Evolutionary conservation across 2,113 vertebrate genomes (phyloP).

Genomic region (Gopherus evgoodei): DNA sequence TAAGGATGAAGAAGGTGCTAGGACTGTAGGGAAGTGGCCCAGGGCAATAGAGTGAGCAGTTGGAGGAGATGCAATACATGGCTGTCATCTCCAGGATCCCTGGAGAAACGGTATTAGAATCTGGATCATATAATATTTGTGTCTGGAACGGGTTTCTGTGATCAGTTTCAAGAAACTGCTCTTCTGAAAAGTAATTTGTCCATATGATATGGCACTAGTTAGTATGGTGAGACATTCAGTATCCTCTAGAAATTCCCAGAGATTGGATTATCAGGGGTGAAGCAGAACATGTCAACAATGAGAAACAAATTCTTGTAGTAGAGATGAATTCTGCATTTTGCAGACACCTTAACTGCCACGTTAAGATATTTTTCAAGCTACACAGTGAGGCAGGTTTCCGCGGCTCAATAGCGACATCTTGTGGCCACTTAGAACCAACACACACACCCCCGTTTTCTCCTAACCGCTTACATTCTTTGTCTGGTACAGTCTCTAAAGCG

Average conservation of each 20-base stretch:
- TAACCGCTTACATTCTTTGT: not conserved
- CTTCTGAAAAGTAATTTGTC: not conserved
- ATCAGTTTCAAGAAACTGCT: not conserved
- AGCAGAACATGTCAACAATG: not conserved
- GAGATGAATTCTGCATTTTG: not conserved
- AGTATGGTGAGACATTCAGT: not conserved
- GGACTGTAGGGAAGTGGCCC: not conserved
- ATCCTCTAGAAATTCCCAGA: not conserved
- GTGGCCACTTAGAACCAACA: not conserved
- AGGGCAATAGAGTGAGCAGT: no score
- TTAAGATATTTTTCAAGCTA: not conserved
- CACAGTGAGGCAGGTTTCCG: not conserved
- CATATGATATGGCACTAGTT: not conserved
- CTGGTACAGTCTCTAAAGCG: not conserved
- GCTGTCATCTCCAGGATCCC: no score
- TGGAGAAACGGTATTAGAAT: not conserved
- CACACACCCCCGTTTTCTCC: not conserved
- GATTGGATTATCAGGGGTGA: not conserved
- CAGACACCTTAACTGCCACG: not conserved
- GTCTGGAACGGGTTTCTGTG: not conserved
- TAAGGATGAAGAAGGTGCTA: no score
- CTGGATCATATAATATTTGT: not conserved
- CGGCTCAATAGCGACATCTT: not conserved
- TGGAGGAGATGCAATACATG: no score
- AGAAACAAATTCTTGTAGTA: not conserved